Evolutionary conservation across 2,113 vertebrate species (phyloP).

Genomic region (Prinia subflava): DNA sequence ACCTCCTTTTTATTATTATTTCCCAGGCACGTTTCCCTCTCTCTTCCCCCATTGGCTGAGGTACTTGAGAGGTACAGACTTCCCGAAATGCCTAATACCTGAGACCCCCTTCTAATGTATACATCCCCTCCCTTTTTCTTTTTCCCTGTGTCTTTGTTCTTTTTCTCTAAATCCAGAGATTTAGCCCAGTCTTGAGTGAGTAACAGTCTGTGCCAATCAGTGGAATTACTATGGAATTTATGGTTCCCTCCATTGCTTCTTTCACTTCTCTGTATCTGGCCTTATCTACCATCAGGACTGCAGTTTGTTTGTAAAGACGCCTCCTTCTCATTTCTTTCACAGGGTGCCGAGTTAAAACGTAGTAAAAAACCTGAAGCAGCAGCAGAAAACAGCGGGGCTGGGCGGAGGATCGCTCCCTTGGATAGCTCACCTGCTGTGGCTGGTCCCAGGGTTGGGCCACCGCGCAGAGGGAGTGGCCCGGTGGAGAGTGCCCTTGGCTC

Average conservation of each 20-base stretch:
- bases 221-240: background rate
- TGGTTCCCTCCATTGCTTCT: no score
- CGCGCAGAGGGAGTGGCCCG: background rate
- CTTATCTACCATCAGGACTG: background rate
- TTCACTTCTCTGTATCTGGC: background rate
- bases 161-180: no score
- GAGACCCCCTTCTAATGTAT: background rate
- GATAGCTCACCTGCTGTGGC: background rate
- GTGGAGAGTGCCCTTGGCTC: background rate
- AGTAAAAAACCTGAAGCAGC: background rate
- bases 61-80: background rate
- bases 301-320: background rate
- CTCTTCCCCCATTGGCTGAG: background rate
- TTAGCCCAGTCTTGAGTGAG: no score
- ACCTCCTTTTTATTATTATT: background rate
- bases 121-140: no score
- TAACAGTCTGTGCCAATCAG: no score
- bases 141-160: no score
- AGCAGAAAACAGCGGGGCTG: background rate
- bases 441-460: background rate
- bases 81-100: background rate
- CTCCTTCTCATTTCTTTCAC: background rate
- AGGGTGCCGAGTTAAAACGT: background rate
- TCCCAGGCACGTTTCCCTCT: background rate
- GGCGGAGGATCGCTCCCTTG: background rate